phyloP scores from a whole-genome alignment of 2,888 invertebrate genomes.

The Iphiclides podalirius region DNA sequence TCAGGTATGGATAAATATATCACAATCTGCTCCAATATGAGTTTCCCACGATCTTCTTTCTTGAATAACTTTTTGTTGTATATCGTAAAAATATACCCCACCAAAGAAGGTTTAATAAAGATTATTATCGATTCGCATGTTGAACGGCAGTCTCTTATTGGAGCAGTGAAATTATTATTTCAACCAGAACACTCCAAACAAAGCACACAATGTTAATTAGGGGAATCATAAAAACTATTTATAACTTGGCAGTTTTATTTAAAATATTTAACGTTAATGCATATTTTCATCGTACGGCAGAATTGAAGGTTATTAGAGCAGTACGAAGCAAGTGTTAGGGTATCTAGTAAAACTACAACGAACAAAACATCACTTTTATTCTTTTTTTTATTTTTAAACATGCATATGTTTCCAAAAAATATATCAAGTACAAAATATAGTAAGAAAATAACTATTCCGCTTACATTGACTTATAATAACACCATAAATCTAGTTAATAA shows the following conservation, averaged over 20 bases:
- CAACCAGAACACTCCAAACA: constrained; percentile 19
- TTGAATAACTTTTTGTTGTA: too few species aligned
- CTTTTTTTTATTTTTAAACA: constrained; percentile 69
- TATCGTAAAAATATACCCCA: too few species aligned
- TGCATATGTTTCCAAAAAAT: constrained; percentile 56
- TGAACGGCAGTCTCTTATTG: constrained; percentile 15
- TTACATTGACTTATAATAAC: constrained; percentile 44
- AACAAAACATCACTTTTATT: constrained; percentile 72
- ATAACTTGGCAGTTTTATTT: too few species aligned
- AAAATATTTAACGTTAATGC: too few species aligned
- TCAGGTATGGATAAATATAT: background rate
- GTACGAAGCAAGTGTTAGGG: constrained; percentile 51
- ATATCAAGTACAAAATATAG: constrained; percentile 39
- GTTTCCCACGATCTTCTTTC: background rate
- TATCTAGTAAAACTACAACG: constrained; percentile 74
- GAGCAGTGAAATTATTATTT: constrained; percentile 8
- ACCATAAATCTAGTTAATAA: constrained; percentile 34
- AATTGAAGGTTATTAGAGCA: background rate
- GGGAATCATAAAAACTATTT: background rate
- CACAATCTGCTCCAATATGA: constrained; percentile 15
- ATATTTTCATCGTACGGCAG: background rate
- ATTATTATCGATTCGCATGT: too few species aligned
- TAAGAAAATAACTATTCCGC: constrained; percentile 35
- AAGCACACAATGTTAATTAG: constrained; percentile 5
- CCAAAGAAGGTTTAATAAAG: too few species aligned